Percentiles rank a stretch among this genome's conserved stretches.
These are phyloP conservation scores for Sminthopsis crassicaudata DNA, from an alignment of 2,113 vertebrate species.

Conservation along the genomic window DNA sequence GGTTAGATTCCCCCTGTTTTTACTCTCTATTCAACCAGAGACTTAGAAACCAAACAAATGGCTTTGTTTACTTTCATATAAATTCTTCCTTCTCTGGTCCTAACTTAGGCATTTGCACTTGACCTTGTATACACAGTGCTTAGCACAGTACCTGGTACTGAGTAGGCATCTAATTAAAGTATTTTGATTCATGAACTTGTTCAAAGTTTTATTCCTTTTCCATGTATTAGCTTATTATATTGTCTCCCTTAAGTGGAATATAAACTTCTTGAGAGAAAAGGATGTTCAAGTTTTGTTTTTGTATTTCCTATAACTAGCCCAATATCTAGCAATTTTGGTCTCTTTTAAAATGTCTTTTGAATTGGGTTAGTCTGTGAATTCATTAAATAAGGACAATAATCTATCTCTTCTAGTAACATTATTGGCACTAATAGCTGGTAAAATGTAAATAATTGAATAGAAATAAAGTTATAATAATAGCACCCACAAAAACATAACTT, in stretches of 20 bases:
- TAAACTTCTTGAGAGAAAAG: not conserved
- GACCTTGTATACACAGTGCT: not conserved
- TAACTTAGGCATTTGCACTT: not conserved
- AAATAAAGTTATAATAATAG: not conserved
- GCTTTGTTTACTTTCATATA: not conserved
- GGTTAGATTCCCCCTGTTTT: not conserved
- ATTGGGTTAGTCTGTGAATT: not conserved
- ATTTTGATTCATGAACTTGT: not conserved
- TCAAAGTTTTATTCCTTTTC: not conserved
- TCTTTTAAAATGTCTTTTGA: not conserved
- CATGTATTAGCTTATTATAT: not conserved
- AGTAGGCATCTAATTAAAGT: not conserved
- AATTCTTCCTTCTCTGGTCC: not conserved
- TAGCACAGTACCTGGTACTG: not conserved
- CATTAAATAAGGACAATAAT: not conserved
- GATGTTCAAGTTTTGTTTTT: not conserved
- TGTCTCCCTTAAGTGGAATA: not conserved
- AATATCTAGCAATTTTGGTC: not conserved
- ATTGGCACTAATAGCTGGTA: not conserved
- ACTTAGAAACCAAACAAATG: not conserved
- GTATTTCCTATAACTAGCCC: not conserved
- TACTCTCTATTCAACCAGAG: not conserved
- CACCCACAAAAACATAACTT: not conserved
- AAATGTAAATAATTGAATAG: not conserved
- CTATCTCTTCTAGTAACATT: not conserved